Base-by-base conservation (phyloP, 2,797 vertebrate species). In the Eleutherodactylus coqui region DNA sequence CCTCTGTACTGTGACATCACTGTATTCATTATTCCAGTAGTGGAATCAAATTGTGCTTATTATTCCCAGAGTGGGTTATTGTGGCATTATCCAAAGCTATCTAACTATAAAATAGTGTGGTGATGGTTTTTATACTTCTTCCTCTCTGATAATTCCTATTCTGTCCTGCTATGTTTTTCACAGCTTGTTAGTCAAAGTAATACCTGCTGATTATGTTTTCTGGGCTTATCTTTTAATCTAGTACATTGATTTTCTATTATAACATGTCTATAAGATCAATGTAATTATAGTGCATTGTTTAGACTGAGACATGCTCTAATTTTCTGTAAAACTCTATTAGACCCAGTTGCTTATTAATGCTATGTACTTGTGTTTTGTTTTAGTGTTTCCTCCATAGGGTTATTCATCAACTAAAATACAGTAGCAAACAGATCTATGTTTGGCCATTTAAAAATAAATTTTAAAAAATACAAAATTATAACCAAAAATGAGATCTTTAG, bases 141-240 rank as follows among this genome's bases (percentile, higher is more conserved):
- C 4, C 24, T 51, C 10, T 29, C 21, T 14, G n/a, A n/a, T 38
- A 17, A 45, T 43, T 75, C 2, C 19, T 76, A 4, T 21, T 49
- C 29, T 53, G 27, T 76, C 73, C 9, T 51, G 9, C 29, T 53
- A 34, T 49, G 4, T 43, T 73, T 67, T 36, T 34, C 6, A 67
- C 16, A 36, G 41, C 70, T 73, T 73, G 8, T 27, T 47, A 45
- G 41, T 45, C 70, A 45, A 21, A 53, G 32, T 32, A 24, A 70
- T 41, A 70, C n/a, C 11, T 14, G 27, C 10, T 73, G 70, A 73
- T 82, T 82, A 67, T 53, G 64, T 34, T 76, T 76, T 76, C 75
- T 36, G 47, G 29, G 24, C 45, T 21, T 34, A 53, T 19, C 47
- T 53, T 51, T 51, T 76, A 51, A 76, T 51, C 32, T 76, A 34